These are phyloP conservation scores for Sebastes elongatus DNA, from an alignment of 2,797 vertebrate species.

Conservation along the genomic window DNA sequence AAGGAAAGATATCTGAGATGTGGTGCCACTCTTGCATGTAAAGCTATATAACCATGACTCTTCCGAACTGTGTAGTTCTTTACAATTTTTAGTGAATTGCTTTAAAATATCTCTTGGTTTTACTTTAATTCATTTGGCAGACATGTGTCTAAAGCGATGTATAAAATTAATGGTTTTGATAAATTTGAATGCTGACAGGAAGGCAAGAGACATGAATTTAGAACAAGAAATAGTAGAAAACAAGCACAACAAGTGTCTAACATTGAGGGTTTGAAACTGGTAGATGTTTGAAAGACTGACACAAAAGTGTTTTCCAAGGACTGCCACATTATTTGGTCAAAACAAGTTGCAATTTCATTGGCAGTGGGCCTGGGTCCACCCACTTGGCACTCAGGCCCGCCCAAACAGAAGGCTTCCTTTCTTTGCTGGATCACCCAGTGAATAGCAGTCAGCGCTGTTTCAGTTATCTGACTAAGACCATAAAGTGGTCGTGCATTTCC, in stretches of 20 bases:
- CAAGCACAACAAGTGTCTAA: background rate
- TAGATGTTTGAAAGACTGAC: background rate
- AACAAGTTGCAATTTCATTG: background rate
- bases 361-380: too few species aligned
- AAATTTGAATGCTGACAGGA: background rate
- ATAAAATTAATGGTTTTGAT: background rate
- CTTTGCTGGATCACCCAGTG: too few species aligned
- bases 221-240: background rate
- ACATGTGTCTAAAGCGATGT: background rate
- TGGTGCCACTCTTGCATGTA: background rate
- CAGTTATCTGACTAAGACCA: too few species aligned
- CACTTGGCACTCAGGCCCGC: too few species aligned
- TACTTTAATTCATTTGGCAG: background rate
- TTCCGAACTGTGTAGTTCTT: background rate
- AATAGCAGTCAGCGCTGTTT: too few species aligned
- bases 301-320: background rate
- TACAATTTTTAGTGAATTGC: background rate
- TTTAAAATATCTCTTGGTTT: background rate
- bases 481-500: too few species aligned
- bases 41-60: background rate
- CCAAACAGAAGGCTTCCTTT: too few species aligned
- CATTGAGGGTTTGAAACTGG: background rate
- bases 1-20: background rate
- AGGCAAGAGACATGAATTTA: background rate
- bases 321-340: background rate